Conservation (phyloP, 2,113 vertebrate species). For the Nothocercus julius region DNA sequence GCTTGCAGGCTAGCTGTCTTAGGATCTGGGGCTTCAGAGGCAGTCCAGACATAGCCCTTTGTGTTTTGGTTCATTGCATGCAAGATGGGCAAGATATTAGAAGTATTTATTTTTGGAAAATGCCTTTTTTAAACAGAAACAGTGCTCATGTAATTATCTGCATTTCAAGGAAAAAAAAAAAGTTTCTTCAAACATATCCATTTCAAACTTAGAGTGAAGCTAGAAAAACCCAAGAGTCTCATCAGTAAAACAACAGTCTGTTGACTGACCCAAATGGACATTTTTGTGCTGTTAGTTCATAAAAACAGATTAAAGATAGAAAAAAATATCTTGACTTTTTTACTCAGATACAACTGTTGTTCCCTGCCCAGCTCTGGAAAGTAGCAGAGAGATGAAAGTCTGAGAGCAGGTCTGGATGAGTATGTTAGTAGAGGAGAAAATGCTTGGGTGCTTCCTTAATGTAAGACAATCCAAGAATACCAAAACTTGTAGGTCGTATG, state of each 20-base stretch:
- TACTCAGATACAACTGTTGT: not conserved
- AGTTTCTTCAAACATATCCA: not conserved
- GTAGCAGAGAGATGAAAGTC: not conserved
- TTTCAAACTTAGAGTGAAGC: conserved; percentile 26
- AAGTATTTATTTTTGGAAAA: conserved; percentile 34
- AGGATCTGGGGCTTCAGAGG: not conserved
- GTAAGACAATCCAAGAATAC: not conserved
- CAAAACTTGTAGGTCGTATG: not conserved
- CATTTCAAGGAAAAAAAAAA: not conserved
- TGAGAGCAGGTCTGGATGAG: not conserved
- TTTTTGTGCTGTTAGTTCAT: not conserved
- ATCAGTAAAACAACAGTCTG: not conserved
- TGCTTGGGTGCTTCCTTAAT: not conserved
- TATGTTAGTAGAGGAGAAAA: not conserved
- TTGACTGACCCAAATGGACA: not conserved
- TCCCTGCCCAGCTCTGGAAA: not conserved
- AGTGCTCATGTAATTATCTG: not conserved
- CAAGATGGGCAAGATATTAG: conserved; percentile 30
- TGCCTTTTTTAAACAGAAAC: not conserved
- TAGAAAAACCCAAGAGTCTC: not conserved
- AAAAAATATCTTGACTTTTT: not conserved
- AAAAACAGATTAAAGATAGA: not conserved
- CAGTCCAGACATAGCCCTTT: not conserved
- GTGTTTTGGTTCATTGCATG: not conserved
- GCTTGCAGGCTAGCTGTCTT: not conserved